Conservation (phyloP, 2,888 invertebrate genomes). For the Lumbricus terrestris region DNA sequence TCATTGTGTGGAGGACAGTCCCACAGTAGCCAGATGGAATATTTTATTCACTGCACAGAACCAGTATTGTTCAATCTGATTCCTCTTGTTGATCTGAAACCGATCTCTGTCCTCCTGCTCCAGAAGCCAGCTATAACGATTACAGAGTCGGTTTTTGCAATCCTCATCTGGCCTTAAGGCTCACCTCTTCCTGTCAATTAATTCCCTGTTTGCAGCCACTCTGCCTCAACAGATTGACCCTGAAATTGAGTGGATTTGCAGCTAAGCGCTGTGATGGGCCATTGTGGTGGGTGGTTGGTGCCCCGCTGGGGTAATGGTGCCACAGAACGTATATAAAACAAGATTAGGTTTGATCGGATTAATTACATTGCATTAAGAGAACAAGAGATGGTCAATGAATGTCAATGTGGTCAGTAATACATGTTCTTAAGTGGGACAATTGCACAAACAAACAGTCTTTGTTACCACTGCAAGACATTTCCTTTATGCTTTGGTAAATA, state of each 20-base stretch:
- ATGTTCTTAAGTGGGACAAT: background rate
- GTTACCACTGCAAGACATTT: background rate
- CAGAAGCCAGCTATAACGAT: background rate
- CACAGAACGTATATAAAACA: background rate
- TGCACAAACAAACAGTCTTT: background rate
- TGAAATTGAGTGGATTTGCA: background rate
- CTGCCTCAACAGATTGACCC: constrained; percentile 3
- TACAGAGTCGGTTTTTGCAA: background rate
- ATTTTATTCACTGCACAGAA: background rate
- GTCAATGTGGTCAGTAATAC: background rate
- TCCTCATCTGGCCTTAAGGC: background rate
- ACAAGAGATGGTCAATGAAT: background rate
- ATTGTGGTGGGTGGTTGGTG: no score
- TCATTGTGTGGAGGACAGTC: background rate
- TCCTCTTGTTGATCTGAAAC: background rate
- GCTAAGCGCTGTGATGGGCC: background rate
- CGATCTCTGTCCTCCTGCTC: background rate
- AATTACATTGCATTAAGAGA: background rate
- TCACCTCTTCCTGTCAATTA: background rate
- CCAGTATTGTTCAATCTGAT: background rate
- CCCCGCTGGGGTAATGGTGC: background rate
- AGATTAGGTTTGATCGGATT: background rate
- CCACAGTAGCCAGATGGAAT: background rate
- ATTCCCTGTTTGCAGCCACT: background rate
- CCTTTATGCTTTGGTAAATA: background rate